Percentiles rank a stretch among this genome's conserved stretches.
These are phyloP conservation scores for Euleptes europaea DNA, from an alignment of 2,113 vertebrate genomes.

Conservation along the genomic window DNA sequence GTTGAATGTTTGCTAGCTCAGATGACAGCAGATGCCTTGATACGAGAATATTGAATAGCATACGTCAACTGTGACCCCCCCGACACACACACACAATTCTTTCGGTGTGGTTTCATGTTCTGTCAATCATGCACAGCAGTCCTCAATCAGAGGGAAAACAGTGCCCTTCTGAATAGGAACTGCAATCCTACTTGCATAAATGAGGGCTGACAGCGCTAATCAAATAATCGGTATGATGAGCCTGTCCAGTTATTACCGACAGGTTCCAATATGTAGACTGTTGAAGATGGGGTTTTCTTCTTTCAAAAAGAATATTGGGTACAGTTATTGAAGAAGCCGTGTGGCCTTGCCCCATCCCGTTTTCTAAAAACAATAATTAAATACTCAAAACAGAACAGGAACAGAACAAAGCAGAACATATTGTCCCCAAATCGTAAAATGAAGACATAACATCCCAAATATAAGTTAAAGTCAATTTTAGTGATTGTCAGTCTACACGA, in stretches of 20 bases:
- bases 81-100: not conserved
- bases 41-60: not conserved
- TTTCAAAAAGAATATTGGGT: no score
- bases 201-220: not conserved
- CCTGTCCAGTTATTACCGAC: not conserved
- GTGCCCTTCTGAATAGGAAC: not conserved
- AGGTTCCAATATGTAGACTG: no score
- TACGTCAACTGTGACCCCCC: not conserved
- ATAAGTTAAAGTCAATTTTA: no score
- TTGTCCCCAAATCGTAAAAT: no score
- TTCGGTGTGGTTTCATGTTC: not conserved
- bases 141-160: not conserved
- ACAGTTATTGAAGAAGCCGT: no score
- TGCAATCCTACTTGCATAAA: not conserved
- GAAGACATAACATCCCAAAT: no score
- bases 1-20: slow-evolving; percentile 11
- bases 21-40: slow-evolving; percentile 14
- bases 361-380: no score
- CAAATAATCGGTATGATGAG: slow-evolving; percentile 20
- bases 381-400: no score
- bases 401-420: no score
- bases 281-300: no score
- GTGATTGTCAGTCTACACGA: no score
- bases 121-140: not conserved
- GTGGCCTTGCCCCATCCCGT: no score